Conservation (phyloP, 2,113 vertebrate genomes). For the Lepus timidus region DNA sequence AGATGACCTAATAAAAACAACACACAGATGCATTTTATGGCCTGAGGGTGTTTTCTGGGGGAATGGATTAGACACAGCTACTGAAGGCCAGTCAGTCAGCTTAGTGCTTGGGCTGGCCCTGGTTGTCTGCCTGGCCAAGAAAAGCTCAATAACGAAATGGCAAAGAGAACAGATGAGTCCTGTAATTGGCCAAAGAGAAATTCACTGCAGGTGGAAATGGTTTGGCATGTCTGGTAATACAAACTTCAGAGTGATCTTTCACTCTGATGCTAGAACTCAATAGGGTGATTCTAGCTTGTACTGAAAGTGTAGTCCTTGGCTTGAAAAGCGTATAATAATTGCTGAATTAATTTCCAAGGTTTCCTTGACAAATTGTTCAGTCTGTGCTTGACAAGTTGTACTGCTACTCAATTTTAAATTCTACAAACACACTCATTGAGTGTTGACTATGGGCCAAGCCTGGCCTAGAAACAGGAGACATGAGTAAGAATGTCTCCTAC, state of each 20-base stretch:
- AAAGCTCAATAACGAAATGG: constrained; percentile 78
- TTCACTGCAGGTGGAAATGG: neutral
- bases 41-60: constrained; percentile 62
- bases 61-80: constrained; percentile 53
- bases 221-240: neutral
- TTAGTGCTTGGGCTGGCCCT: constrained; percentile 58
- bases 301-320: neutral
- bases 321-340: neutral
- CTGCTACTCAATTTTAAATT: neutral
- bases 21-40: constrained; percentile 75
- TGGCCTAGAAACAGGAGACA: neutral
- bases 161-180: constrained; percentile 72
- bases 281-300: neutral
- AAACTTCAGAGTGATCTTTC: constrained; percentile 55
- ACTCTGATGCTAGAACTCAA: neutral
- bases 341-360: constrained; percentile 9
- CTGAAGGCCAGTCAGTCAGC: constrained; percentile 65
- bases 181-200: constrained; percentile 61
- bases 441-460: neutral
- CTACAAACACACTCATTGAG: neutral
- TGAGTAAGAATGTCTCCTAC: neutral
- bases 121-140: constrained; percentile 61
- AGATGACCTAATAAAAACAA: constrained; percentile 79
- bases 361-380: neutral
- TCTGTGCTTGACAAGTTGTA: neutral